Evolutionary conservation across 64 coral and sea anemone genomes (phyloP).

Genomic region (Pocillopora verrucosa): DNA sequence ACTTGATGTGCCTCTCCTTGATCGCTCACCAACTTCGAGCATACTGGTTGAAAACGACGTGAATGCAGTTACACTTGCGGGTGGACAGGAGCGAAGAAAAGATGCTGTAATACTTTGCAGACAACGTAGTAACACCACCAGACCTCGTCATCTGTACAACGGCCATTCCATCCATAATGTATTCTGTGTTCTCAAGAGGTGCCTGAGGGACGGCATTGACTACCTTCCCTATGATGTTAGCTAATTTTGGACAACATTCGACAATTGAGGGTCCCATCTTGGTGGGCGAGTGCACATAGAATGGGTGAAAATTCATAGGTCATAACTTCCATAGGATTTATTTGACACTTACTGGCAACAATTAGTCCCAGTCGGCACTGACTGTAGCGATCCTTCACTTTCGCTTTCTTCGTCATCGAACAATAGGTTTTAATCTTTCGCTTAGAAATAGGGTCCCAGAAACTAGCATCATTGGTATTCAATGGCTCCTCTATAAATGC

Average conservation of each 20-base stretch:
- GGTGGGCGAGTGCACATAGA: constrained; percentile 21
- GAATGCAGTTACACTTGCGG: constrained; percentile 6
- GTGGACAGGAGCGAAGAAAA: not conserved
- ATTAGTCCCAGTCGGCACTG: constrained; percentile 41
- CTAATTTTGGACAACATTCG: no score
- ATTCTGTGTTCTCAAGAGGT: no score
- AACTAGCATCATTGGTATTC: constrained; percentile 40
- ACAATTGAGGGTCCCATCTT: constrained; percentile 32
- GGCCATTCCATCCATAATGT: constrained; percentile 40
- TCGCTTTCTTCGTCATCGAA: constrained; percentile 25
- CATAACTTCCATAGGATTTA: constrained; percentile 28
- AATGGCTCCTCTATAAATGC: constrained; percentile 37
- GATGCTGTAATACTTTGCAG: constrained; percentile 45
- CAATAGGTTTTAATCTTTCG: constrained; percentile 36
- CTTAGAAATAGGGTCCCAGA: constrained; percentile 33
- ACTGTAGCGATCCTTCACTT: constrained; percentile 18
- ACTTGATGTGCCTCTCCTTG: constrained; percentile 40
- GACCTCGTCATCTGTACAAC: constrained; percentile 56
- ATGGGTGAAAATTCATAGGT: constrained; percentile 26
- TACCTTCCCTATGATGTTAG: no score
- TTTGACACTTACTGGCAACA: constrained; percentile 14
- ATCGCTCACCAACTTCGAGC: constrained; percentile 5
- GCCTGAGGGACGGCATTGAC: no score
- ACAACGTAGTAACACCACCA: constrained; percentile 25
- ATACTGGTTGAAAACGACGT: not conserved